phyloP scores from a whole-genome alignment of 2,797 vertebrate genomes.

The Poecilia wingei region DNA sequence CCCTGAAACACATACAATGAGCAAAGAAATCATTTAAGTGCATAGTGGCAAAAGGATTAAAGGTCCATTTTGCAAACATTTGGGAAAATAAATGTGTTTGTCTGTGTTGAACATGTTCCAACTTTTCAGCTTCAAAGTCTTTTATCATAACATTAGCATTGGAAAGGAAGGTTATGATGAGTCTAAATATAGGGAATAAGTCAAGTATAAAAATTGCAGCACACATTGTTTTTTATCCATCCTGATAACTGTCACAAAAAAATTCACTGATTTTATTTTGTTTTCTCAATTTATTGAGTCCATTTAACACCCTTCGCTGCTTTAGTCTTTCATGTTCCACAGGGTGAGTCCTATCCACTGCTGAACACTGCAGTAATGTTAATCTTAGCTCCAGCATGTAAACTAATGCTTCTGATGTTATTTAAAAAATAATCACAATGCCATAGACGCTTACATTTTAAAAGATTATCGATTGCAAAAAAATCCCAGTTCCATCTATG shows the following conservation, averaged over 20 bases:
- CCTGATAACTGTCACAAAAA: not conserved
- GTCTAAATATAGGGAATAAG: not conserved
- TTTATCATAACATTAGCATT: not conserved
- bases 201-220: not conserved
- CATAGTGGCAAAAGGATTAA: not conserved
- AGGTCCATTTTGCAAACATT: not conserved
- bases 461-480: not conserved
- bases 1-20: conserved; percentile 48
- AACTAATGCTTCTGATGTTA: not conserved
- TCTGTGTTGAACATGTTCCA: not conserved
- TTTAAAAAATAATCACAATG: not conserved
- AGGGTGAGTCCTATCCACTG: not conserved
- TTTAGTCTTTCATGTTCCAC: not conserved
- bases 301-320: not conserved
- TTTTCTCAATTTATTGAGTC: not conserved
- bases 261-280: not conserved
- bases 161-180: not conserved
- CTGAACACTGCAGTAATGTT: not conserved
- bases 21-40: not conserved
- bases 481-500: not conserved
- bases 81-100: not conserved
- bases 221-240: not conserved
- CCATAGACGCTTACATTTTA: not conserved
- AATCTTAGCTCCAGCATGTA: not conserved
- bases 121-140: not conserved